Base-by-base conservation (phyloP, 2,113 vertebrate genomes). In the Cisticola juncidis region DNA sequence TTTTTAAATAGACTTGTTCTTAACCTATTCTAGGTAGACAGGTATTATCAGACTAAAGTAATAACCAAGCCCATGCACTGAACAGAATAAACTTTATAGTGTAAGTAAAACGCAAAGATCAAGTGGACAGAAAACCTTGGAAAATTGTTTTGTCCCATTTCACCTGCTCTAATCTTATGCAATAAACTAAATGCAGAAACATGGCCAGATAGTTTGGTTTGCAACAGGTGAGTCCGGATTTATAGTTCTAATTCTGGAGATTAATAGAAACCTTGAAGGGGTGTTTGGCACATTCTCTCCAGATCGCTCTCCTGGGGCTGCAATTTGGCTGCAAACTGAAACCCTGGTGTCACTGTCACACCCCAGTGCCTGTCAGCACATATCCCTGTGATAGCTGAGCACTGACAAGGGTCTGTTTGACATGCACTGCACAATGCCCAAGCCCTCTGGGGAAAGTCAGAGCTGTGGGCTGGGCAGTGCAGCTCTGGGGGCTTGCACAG, bases 31-130 rank as follows among this genome's bases (percentile, higher is more conserved):
- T 45, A 88, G 31, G 14, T 80, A 66, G 56, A 36, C 17, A 26
- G 33, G 4, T 74, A 53, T 73, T 88, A 70, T 44, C 26, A 64
- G 68, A 82, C 51, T 50, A 80, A 86, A 77, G 18, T 51, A 88
- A 83, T 76, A 91, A 88, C 14, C 44, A 94, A 90, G 38, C 47
- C 38, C 83, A 92, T 94, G 86, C 74, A 90, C 40, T 82, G 95
- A 94, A 36, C 10, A 73, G 57, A 95, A 92, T 57, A 91, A 92
- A 77, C 9, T 92, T 88, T 57, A 93, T 69, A 66, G 36, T 88
- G 26, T 77, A 81, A 90, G 31, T 82, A 78, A 89, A 68, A 80
- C 64, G 38, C 57, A 84, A 93, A 74, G 50, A 93, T 20, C 7
- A 69, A 77, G n/a, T 15, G 33, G 20, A 29, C 4, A 81, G 33